Percentiles rank a stretch among this genome's conserved stretches.
Conservation (phyloP, 2,113 vertebrate species). For the Dipodomys spectabilis region DNA sequence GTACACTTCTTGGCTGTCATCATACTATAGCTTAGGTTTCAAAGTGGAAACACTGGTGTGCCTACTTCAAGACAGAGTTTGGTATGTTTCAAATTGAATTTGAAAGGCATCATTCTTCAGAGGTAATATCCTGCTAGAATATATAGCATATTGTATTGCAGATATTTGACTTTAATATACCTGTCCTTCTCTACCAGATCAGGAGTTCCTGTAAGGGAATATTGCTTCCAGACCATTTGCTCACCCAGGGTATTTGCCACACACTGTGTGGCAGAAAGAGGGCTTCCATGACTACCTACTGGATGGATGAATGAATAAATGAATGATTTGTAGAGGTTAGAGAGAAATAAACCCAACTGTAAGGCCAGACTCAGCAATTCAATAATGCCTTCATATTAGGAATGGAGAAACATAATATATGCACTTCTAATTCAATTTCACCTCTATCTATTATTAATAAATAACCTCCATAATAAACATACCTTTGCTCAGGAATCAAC, state of each 20-base stretch:
- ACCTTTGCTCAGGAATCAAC: conserved; percentile 68
- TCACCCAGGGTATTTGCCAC: too few species aligned
- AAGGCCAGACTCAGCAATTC: background rate
- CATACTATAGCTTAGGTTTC: background rate
- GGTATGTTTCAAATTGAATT: background rate
- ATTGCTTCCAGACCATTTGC: background rate
- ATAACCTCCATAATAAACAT: conserved; percentile 71
- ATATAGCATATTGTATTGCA: background rate
- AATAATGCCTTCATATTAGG: background rate
- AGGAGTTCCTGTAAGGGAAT: background rate
- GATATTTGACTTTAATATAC: background rate
- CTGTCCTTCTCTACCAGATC: background rate
- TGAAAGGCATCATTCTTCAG: background rate
- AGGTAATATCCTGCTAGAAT: background rate
- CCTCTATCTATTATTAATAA: conserved; percentile 77
- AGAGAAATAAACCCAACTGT: background rate
- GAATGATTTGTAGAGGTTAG: background rate
- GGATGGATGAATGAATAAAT: background rate
- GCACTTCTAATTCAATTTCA: conserved; percentile 69
- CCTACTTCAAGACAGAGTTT: background rate
- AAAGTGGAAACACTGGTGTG: background rate
- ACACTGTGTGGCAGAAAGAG: fast-evolving
- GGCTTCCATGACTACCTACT: background rate
- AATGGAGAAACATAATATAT: conserved; percentile 31
- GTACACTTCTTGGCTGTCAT: background rate